Conservation (phyloP, 2,888 invertebrate species). For the Alloplasta piceator region DNA sequence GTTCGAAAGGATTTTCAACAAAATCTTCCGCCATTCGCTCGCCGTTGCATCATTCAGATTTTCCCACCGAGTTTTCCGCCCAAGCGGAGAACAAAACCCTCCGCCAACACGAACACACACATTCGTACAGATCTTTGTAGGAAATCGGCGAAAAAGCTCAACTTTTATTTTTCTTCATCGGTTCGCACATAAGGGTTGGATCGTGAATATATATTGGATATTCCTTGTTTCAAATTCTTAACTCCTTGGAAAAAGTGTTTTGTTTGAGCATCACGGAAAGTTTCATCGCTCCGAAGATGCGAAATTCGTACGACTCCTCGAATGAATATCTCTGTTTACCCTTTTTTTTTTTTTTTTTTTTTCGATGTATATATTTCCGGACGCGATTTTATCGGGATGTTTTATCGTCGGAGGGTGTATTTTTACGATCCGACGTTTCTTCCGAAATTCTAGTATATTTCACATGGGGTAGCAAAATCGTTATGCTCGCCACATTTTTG, state of each 20-base stretch:
- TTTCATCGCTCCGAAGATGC: too few species aligned
- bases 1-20: conserved; percentile 54
- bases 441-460: too few species aligned
- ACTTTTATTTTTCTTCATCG: conserved; percentile 23
- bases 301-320: too few species aligned
- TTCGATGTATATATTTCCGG: too few species aligned
- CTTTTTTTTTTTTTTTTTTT: too few species aligned
- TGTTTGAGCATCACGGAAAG: too few species aligned
- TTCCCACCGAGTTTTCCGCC: conserved; percentile 44
- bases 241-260: background rate
- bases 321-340: too few species aligned
- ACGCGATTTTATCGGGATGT: too few species aligned
- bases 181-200: background rate
- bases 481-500: too few species aligned
- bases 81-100: conserved; percentile 38
- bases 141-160: conserved; percentile 34
- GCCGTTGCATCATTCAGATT: conserved; percentile 56
- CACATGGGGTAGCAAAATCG: too few species aligned
- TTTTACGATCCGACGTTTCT: too few species aligned
- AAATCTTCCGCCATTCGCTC: conserved; percentile 48
- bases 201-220: background rate
- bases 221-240: conserved; percentile 16
- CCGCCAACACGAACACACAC: conserved; percentile 34
- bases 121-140: conserved; percentile 13
- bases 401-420: too few species aligned